A percentile compares a stretch with the other conserved stretches of the same genome.
Evolutionary conservation across 2,888 invertebrate genomes (phyloP).

Genomic region (Barypeithes pellucidus): DNA sequence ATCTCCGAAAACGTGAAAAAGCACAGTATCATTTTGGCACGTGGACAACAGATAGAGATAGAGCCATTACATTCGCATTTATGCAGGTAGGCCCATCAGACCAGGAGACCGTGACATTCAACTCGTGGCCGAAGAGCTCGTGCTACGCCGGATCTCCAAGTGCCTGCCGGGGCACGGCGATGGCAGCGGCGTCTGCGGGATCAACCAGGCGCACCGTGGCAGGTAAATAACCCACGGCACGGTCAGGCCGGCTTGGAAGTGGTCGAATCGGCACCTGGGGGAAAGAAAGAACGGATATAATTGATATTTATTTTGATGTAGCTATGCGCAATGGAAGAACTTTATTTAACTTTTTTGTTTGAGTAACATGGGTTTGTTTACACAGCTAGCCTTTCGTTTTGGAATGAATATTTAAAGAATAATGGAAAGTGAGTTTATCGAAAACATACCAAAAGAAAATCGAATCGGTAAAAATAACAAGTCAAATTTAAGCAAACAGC

Average conservation of each 20-base stretch:
- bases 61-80: constrained; percentile 44
- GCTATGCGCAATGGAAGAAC: too few species aligned
- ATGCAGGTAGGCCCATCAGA: constrained; percentile 42
- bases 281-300: constrained; percentile 11
- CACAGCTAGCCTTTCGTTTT: too few species aligned
- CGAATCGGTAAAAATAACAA: too few species aligned
- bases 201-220: constrained; percentile 11
- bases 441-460: too few species aligned
- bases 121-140: constrained; percentile 36
- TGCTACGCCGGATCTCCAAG: constrained; percentile 29
- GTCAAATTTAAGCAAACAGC: too few species aligned
- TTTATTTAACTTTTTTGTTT: too few species aligned
- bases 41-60: constrained; percentile 36
- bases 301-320: too few species aligned
- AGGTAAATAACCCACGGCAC: constrained; percentile 43
- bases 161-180: constrained; percentile 20
- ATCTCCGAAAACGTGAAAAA: too few species aligned
- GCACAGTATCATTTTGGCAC: constrained; percentile 28
- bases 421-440: too few species aligned
- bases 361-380: too few species aligned
- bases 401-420: too few species aligned
- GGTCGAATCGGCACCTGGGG: constrained; percentile 35
- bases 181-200: constrained; percentile 21
- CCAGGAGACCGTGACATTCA: constrained; percentile 35
- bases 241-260: constrained; percentile 22